Evolutionary conservation across 92 coral and sea anemone genomes (phyloP).

Genomic region (Bergia sp.): DNA sequence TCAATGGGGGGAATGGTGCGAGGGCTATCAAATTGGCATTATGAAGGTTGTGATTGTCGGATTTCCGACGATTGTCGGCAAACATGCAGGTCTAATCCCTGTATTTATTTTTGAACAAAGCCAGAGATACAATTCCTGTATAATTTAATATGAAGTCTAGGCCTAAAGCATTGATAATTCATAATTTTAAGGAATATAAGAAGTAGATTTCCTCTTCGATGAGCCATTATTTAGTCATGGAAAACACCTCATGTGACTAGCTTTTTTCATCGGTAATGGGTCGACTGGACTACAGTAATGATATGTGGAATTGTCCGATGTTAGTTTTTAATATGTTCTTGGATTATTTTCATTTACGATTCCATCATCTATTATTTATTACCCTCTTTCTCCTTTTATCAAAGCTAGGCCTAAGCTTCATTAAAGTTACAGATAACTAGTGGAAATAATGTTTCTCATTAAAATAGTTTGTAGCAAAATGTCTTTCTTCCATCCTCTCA

Average conservation of each 20-base stretch:
- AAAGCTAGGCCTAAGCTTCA: background rate
- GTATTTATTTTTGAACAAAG: slow-evolving; percentile 17
- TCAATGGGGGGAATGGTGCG: background rate
- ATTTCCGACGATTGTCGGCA: background rate
- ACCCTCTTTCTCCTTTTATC: background rate
- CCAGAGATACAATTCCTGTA: slow-evolving; percentile 8
- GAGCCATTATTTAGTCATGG: background rate
- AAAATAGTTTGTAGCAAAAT: background rate
- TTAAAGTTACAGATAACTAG: background rate
- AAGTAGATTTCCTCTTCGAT: background rate
- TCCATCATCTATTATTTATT: background rate
- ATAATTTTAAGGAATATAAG: slow-evolving; percentile 10
- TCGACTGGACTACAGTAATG: background rate
- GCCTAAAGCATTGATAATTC: slow-evolving; percentile 16
- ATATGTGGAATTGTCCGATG: slow-evolving; percentile 15
- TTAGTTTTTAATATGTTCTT: slow-evolving; percentile 2
- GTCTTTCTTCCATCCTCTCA: background rate
- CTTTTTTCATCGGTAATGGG: background rate
- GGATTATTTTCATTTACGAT: slow-evolving; percentile 14
- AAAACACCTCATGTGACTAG: slow-evolving; percentile 9
- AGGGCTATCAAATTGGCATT: background rate
- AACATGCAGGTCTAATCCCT: background rate
- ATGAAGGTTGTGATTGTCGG: background rate
- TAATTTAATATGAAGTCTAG: background rate
- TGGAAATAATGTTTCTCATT: background rate